A percentile compares a stretch with the other conserved stretches of the same genome.
Evolutionary conservation across 2,888 invertebrate species (phyloP).

Genomic region (Pristionchus exspectatus): DNA sequence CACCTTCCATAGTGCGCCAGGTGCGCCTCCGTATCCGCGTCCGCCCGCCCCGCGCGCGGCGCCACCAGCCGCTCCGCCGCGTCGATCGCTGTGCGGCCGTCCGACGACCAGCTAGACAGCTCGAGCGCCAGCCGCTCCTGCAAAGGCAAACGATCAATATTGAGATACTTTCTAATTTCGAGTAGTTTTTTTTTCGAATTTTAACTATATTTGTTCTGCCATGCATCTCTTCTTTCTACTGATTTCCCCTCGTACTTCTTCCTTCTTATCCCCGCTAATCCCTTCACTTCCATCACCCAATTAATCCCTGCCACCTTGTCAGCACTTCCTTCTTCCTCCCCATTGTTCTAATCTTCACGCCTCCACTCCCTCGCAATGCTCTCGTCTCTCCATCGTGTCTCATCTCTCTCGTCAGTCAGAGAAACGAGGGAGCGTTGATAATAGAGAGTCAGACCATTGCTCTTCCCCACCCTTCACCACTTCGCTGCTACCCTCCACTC

Average conservation of each 20-base stretch:
- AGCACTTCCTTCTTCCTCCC: background rate
- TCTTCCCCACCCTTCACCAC: background rate
- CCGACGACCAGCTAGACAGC: background rate
- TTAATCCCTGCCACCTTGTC: background rate
- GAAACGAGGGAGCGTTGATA: background rate
- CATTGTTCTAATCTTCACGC: slow-evolving; percentile 1
- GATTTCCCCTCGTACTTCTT: too few species aligned
- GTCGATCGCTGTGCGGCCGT: background rate
- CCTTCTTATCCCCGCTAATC: too few species aligned
- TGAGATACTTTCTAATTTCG: background rate
- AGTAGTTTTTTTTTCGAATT: too few species aligned
- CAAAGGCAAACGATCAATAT: background rate
- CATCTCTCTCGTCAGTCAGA: background rate
- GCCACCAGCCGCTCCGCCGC: slow-evolving; percentile 38
- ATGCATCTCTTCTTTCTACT: too few species aligned
- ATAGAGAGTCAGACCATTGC: too few species aligned
- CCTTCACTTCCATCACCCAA: too few species aligned
- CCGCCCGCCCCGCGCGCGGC: background rate
- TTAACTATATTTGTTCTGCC: too few species aligned
- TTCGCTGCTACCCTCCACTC: background rate
- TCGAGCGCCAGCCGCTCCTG: slow-evolving; percentile 49
- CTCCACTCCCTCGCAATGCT: background rate
- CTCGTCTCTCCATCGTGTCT: background rate
- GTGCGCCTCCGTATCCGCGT: background rate
- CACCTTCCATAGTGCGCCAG: slow-evolving; percentile 54